Base-by-base conservation (phyloP, 2,888 invertebrate genomes). In the Cactoblastis cactorum region DNA sequence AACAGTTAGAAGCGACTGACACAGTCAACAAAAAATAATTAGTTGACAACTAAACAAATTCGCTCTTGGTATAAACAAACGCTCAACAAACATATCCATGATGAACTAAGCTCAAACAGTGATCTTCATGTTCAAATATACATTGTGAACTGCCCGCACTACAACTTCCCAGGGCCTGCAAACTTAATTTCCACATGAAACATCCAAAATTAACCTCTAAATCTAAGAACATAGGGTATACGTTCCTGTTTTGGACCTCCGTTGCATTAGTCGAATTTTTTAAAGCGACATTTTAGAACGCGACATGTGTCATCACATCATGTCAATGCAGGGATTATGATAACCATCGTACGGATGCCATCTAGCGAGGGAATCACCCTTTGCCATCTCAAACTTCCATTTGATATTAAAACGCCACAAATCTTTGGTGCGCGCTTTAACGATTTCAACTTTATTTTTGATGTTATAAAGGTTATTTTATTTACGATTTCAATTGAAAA, bases 221-320 rank as follows among this genome's bases (percentile, higher is more conserved):
- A 2, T 2, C 35, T 15, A 38, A 17, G 34, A 6, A 38, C 65
- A 67, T 76, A 71, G 71, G 67, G 72, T 55, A 54, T 62, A 59
- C 12, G 54, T 45, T 33, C 8, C 45, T 22, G 33, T 15, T 45
- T 5, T n/a, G 0, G 41, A 15, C 35, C 11, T 11, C 38, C 22
- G 37, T 9, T 12, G 56, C 53, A 46, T 47, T 65, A 55, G 35
- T 52, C 39, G 61, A 53, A 70, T 73, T 76, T 83, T 82, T 83
- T 77, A 78, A 79, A 83, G 71, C 71, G 74, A 82, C 80, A 81
- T 85, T 88, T 82, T 83, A 80, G 76, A 82, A 77, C 82, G 77
- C 83, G 89, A 88, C 88, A 89, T 89, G 88, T 89, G 89, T 89
- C 89, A 85, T 89, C 89, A 89, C 89, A 89, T 89, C 83, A 86